Evolutionary conservation across 2,888 invertebrate species (phyloP).

Genomic region (Volucella inanis): DNA sequence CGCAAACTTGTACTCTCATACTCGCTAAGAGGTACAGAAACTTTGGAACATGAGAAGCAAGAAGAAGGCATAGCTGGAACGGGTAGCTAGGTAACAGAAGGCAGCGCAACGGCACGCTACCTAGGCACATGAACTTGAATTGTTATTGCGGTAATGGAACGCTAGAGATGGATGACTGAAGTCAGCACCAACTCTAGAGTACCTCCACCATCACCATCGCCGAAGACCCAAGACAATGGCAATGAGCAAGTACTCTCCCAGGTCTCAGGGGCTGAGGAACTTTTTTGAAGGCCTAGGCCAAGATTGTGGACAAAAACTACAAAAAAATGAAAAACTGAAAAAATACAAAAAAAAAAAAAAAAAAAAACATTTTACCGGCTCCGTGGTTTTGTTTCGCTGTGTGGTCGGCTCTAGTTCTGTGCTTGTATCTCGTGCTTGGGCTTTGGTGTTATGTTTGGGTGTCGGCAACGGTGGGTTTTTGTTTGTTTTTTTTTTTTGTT

Average conservation of each 20-base stretch:
- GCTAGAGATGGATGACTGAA: constrained; percentile 67
- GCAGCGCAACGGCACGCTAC: constrained; percentile 63
- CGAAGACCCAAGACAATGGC: constrained; percentile 64
- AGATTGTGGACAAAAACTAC: constrained; percentile 60
- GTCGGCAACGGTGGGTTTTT: constrained; percentile 27
- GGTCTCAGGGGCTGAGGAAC: constrained; percentile 57
- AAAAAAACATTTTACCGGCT: constrained; percentile 61
- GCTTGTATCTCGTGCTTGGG: constrained; percentile 17
- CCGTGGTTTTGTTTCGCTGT: constrained; percentile 21
- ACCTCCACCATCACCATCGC: background rate
- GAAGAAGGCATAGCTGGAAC: constrained; percentile 36
- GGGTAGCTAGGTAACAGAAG: constrained; percentile 64
- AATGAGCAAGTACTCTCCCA: constrained; percentile 61
- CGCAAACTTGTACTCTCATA: constrained; percentile 9
- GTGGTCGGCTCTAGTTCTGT: background rate
- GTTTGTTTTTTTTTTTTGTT: constrained; percentile 41
- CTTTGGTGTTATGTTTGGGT: constrained; percentile 41
- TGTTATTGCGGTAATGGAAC: constrained; percentile 68
- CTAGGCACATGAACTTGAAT: constrained; percentile 73
- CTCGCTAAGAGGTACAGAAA: background rate
- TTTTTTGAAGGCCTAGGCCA: constrained; percentile 75
- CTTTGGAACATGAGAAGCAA: background rate
- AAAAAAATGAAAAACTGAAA: background rate
- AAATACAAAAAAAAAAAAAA: constrained; percentile 32
- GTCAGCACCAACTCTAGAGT: constrained; percentile 3